A percentile compares a stretch with the other conserved stretches of the same genome.
Conservation (phyloP, 2,888 invertebrate genomes). For the Helicoverpa assulta region DNA sequence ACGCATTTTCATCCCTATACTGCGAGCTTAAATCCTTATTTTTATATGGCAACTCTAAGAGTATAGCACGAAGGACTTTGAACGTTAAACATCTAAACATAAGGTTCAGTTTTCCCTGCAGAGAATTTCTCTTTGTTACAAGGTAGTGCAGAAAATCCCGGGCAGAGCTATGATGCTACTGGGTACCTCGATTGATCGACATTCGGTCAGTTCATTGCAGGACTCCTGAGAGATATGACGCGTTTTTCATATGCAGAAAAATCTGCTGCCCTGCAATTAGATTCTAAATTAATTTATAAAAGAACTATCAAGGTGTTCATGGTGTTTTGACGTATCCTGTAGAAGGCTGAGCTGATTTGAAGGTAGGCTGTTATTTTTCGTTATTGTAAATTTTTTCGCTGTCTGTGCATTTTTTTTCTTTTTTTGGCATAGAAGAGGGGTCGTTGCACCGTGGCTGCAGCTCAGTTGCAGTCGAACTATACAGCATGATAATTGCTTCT, state of each 20-base stretch:
- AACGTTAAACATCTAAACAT: slow-evolving; percentile 37
- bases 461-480: too few species aligned
- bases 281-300: not conserved
- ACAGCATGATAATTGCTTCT: too few species aligned
- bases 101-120: slow-evolving; percentile 53
- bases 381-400: not conserved
- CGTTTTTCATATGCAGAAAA: not conserved
- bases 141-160: slow-evolving; percentile 71
- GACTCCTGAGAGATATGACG: slow-evolving; percentile 16
- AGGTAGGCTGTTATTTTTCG: slow-evolving; percentile 18
- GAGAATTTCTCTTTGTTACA: slow-evolving; percentile 70
- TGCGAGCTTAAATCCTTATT: slow-evolving; percentile 26
- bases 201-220: slow-evolving; percentile 17
- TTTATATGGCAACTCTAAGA: slow-evolving; percentile 22
- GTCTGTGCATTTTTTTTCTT: not conserved
- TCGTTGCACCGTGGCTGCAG: not conserved
- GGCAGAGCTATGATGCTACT: slow-evolving; percentile 57
- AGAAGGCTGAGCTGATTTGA: not conserved
- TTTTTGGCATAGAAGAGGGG: not conserved
- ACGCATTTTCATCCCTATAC: slow-evolving; percentile 42
- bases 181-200: slow-evolving; percentile 30
- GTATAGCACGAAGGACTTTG: slow-evolving; percentile 14
- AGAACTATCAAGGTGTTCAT: not conserved
- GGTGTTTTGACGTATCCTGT: slow-evolving; percentile 3
- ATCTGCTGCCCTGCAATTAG: not conserved